Evolutionary conservation across 2,888 invertebrate species (phyloP).

Genomic region (Argyra leucocephala): DNA sequence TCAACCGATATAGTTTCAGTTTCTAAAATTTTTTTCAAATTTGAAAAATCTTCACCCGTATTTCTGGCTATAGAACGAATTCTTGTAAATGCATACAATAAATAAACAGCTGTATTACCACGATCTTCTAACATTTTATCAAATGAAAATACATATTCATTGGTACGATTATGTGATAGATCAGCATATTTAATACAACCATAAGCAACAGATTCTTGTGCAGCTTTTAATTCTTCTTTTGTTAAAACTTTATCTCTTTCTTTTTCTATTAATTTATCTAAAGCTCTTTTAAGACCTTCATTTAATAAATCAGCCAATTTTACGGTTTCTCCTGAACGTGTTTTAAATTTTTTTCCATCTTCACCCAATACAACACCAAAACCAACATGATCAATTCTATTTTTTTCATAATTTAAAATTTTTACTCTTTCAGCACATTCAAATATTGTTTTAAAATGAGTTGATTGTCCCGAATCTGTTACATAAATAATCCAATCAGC

Average conservation of each 20-base stretch:
- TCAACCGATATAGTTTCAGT: conserved; percentile 57
- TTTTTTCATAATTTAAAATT: conserved; percentile 54
- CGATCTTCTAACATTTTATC: conserved; percentile 98
- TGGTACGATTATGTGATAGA: conserved; percentile 81
- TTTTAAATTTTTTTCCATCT: conserved; percentile 98
- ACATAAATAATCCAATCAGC: conserved; percentile 87
- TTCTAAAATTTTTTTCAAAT: conserved; percentile 53
- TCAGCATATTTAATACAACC: conserved; percentile 99
- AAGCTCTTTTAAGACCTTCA: conserved; percentile 75
- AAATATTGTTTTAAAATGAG: conserved; percentile 56
- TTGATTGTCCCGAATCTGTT: conserved; percentile 84
- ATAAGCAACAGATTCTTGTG: conserved; percentile 88
- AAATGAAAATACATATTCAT: conserved; percentile 96
- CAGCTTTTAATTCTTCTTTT: conserved; percentile 66
- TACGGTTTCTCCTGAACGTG: conserved; percentile 92
- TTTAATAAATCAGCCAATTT: conserved; percentile 78
- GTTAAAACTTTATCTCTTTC: conserved; percentile 74
- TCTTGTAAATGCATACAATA: conserved; percentile 87
- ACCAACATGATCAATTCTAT: conserved; percentile 79
- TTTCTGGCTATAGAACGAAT: conserved; percentile 84
- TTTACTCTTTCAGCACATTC: conserved; percentile 71
- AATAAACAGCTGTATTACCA: conserved; percentile 97
- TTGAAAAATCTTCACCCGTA: conserved; percentile 47
- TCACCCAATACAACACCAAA: conserved; percentile 97
- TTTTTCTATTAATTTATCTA: conserved; percentile 78